Evolutionary conservation across 2,888 invertebrate genomes (phyloP), one percentile per base, ranked within the genome.

Genomic region (Diaphora mendica): DNA sequence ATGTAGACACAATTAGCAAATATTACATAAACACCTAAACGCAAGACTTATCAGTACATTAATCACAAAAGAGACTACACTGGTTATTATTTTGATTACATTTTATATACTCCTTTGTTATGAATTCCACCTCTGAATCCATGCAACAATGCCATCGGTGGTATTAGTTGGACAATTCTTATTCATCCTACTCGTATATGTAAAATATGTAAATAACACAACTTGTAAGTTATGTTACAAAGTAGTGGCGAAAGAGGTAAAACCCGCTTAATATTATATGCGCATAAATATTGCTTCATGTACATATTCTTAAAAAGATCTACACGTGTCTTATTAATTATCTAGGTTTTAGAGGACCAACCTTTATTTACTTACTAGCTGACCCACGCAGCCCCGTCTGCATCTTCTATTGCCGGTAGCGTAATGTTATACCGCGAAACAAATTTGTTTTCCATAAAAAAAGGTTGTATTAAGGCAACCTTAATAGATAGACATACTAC

Each of bases 231-330:
- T 59, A 59, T 13, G 59, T 30, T 26, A 59, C 26, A 59, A 26
- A 59, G 59, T 59, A 26, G 55, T 55, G 0, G 2, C 15, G 15
- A 30, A 59, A 59, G 30, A 62, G 30, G 30, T 62, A 30, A n/a
- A 62, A 30, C 17, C 30, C 35, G 35, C 15, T 26, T 39, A 0
- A 55, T 39, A 55, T 68, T 35, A 35, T 68, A 68, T 55, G 68
- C 68, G 55, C 68, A 68, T 68, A 68, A 8, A 55, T 68, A 55
- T 55, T 35, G 55, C 55, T 7, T 26, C 4, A 55, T 55, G 9
- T 55, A 39, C 55, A 68, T 68, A 68, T 33, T 51, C 35, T 35
- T 39, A 55, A 35, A 35, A n/a, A 48, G 35, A 55, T 55, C 35
- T 20, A n/a, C 55, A 51, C 55, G 68, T 55, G 68, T 68, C 51